Conservation (phyloP, 2,888 invertebrate species). For the Xestobium rufovillosum region DNA sequence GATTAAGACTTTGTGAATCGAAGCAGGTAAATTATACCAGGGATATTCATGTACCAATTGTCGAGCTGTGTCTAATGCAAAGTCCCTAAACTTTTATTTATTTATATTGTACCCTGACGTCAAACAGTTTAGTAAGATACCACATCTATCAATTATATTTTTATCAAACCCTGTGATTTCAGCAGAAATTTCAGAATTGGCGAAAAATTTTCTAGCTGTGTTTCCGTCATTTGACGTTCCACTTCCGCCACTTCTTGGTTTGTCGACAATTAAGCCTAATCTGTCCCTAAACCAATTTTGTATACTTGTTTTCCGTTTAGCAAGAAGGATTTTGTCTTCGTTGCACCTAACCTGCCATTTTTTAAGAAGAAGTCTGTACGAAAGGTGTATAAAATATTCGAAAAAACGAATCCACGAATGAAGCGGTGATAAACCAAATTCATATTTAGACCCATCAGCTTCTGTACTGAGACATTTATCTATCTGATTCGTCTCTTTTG, state of each 20-base stretch:
- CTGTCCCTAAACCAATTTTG: constrained; percentile 13
- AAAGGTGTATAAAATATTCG: constrained; percentile 13
- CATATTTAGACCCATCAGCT: constrained; percentile 5
- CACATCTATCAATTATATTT: constrained; percentile 7
- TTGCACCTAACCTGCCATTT: constrained; percentile 9
- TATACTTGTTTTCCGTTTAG: constrained; percentile 7
- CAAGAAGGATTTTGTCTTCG: constrained; percentile 12
- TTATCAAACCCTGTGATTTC: constrained; percentile 13
- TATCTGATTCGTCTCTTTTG: constrained; percentile 11
- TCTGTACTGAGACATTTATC: constrained; percentile 10
- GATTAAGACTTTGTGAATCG: constrained; percentile 12
- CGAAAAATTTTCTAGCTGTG: constrained; percentile 16
- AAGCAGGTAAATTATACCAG: too few species aligned
- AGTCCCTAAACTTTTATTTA: not conserved
- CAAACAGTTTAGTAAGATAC: constrained; percentile 5
- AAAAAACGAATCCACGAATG: constrained; percentile 14
- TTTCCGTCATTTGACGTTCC: constrained; percentile 16
- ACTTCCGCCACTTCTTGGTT: constrained; percentile 15
- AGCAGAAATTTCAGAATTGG: constrained; percentile 14
- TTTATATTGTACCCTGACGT: constrained; percentile 3
- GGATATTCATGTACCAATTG: too few species aligned
- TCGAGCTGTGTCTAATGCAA: too few species aligned
- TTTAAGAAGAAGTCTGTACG: constrained; percentile 12
- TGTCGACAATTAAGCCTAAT: too few species aligned
- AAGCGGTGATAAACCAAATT: constrained; percentile 15